These are phyloP conservation scores for Alectoris magna DNA, from an alignment of 2,797 vertebrate genomes.

Conservation along the genomic window DNA sequence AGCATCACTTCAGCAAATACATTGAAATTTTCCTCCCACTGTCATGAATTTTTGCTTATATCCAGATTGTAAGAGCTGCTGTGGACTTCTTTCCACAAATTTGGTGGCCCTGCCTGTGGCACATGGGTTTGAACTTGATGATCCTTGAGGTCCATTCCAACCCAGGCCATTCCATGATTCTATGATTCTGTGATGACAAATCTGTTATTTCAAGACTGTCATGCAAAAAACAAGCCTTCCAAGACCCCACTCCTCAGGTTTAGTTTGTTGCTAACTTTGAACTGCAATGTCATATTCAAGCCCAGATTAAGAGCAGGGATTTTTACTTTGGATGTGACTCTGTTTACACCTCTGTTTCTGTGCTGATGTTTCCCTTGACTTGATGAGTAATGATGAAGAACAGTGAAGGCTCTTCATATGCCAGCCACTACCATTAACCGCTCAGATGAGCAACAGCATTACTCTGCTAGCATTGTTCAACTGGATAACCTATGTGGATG, in stretches of 20 bases:
- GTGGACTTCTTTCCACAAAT: background rate
- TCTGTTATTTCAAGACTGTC: background rate
- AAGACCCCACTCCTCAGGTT: background rate
- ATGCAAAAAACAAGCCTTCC: background rate
- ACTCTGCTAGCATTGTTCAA: background rate
- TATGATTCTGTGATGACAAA: background rate
- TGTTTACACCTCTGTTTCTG: background rate
- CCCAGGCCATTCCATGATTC: no score
- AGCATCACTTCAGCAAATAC: background rate
- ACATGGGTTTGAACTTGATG: no score
- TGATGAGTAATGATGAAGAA: background rate
- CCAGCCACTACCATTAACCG: background rate
- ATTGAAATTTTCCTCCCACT: background rate
- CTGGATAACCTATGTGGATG: background rate
- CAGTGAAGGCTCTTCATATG: background rate
- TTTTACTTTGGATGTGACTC: background rate
- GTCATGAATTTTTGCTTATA: background rate
- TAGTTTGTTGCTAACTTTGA: background rate
- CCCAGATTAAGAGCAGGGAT: background rate
- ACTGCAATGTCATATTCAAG: background rate
- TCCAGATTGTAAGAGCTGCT: background rate
- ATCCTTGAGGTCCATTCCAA: no score
- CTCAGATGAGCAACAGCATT: background rate
- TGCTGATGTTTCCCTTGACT: background rate
- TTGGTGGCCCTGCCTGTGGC: no score